Percentiles rank a stretch among this genome's conserved stretches.
Conservation (phyloP, 2,888 invertebrate genomes). For the Synergus japonicus region DNA sequence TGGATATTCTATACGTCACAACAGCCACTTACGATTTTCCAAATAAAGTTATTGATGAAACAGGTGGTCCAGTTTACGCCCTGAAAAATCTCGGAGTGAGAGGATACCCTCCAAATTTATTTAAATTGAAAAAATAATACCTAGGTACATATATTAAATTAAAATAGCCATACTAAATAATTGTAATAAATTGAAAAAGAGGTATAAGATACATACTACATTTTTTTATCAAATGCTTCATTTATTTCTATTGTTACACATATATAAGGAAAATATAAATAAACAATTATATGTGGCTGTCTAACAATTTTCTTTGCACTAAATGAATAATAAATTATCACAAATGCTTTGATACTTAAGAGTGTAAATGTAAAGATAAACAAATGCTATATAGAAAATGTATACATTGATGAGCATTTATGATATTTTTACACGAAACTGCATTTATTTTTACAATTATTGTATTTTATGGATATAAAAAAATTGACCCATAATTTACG, state of each 20-base stretch:
- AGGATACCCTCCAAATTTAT: neutral
- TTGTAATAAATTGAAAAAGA: neutral
- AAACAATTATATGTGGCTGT: constrained; percentile 20
- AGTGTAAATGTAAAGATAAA: constrained; percentile 1
- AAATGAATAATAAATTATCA: constrained; percentile 36
- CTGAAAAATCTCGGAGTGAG: constrained; percentile 70
- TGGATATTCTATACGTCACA: constrained; percentile 84
- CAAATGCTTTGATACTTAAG: constrained; percentile 30
- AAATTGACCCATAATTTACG: neutral
- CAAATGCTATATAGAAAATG: neutral
- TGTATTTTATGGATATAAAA: neutral
- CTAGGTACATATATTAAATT: neutral
- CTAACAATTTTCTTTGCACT: constrained; percentile 28
- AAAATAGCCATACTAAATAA: neutral
- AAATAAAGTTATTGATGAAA: constrained; percentile 50
- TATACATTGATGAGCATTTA: constrained; percentile 1
- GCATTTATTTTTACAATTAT: neutral
- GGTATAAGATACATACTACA: neutral
- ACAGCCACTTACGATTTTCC: constrained; percentile 73
- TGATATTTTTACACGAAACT: constrained; percentile 10
- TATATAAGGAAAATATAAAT: constrained; percentile 33
- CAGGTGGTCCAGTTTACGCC: constrained; percentile 78
- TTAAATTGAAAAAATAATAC: neutral
- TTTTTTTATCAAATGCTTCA: constrained; percentile 23
- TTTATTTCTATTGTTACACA: constrained; percentile 15